Evolutionary conservation across 2,113 vertebrate genomes (phyloP), one percentile per base, ranked within the genome.

Genomic region (Saimiri boliviensis): DNA sequence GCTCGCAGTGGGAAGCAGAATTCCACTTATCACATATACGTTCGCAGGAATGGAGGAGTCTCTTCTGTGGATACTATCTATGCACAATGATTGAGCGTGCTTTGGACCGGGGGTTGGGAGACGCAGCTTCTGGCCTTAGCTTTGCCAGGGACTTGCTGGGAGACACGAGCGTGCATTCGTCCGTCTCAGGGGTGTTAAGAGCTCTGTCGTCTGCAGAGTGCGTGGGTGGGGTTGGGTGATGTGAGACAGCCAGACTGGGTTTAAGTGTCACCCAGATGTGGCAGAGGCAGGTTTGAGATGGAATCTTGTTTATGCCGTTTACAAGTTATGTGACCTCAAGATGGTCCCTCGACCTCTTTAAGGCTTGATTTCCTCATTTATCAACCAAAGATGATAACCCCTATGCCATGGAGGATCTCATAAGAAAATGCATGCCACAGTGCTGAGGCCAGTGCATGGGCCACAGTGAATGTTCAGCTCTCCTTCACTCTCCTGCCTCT

Each of bases 11-110:
- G 58, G 35, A 25, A 73, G 52, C 77, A 68, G 54, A 19, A 17
- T 71, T 77, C 74, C 13, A 2, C n/a, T 35, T 8, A 27, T 7
- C 20, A 60, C 71, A 73, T 76, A 52, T 73, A 35, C 0, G 2
- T 20, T 35, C 49, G 1, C 1, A 27, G 63, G 71, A 42, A 42
- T 5, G 0, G 4, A 37, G 74, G 60, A 0, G 16, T 32, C 5
- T 19, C 8, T 2, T 8, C 6, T 52, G 52, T 6, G 10, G 40
- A 37, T 4, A 4, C 30, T 13, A 1, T 25, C 17, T 14, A 0
- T 0, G 0, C 16, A 5, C 40, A 3, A 0, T 3, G 84, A 37
- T 49, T 2, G 37, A 42, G 27, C 70, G 77, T 25, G 42, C 54
- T 52, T 4, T 8, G 52, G 4, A 0, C 35, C 0, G 3, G 58